Conservation (phyloP, 2,888 invertebrate species). For the Drosophila demipolita region DNA sequence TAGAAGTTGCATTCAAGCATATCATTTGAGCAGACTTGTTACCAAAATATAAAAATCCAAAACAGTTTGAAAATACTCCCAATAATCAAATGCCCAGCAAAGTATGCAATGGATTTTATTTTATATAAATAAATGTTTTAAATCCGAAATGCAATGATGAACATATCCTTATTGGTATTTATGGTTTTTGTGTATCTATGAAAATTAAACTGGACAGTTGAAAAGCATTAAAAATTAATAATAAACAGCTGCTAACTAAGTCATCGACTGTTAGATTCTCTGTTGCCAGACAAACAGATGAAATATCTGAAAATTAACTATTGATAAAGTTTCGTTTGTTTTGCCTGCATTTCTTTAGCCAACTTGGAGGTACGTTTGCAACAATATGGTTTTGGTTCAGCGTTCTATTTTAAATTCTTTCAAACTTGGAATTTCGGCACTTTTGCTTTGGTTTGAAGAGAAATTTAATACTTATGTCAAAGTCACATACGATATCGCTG, state of each 20-base stretch:
- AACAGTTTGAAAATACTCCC: neutral
- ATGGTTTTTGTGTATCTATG: neutral
- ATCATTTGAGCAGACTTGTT: neutral
- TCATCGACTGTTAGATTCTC: neutral
- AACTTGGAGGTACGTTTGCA: neutral
- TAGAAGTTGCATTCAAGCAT: neutral
- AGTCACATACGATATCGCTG: neutral
- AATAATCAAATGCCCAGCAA: neutral
- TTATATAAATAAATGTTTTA: conserved; percentile 1
- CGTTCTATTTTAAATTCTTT: neutral
- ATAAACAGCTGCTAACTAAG: neutral
- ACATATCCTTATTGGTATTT: neutral
- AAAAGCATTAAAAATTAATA: conserved; percentile 1
- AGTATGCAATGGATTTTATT: conserved; percentile 12
- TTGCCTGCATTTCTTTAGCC: neutral
- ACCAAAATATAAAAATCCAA: neutral
- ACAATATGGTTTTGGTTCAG: neutral
- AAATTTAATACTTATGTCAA: neutral
- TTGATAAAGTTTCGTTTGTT: neutral
- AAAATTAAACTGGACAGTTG: neutral
- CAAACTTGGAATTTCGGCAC: neutral
- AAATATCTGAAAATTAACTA: neutral
- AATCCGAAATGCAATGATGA: neutral
- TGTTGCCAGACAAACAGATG: neutral
- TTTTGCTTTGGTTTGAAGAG: neutral